A percentile compares a stretch with the other conserved stretches of the same genome.
phyloP scores from a whole-genome alignment of 2,888 invertebrate species.

The Ametastegia equiseti region DNA sequence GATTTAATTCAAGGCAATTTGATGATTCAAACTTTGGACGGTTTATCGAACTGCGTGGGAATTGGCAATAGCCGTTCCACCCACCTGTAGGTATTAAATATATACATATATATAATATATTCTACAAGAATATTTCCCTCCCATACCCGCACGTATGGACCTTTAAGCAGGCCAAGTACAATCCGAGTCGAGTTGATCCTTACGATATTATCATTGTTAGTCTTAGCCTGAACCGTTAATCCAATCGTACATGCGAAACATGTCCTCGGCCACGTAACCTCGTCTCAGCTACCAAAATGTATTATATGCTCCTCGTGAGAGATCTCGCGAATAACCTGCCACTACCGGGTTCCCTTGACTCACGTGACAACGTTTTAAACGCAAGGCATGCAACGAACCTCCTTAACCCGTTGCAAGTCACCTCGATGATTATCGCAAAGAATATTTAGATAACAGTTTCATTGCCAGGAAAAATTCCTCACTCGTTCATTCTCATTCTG shows the following conservation, averaged over 20 bases:
- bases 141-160: background rate
- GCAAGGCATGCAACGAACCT: constrained; percentile 21
- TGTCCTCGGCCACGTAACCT: constrained; percentile 43
- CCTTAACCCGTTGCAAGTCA: background rate
- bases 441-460: background rate
- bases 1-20: background rate
- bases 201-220: background rate
- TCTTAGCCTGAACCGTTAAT: constrained; percentile 19
- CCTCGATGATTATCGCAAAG: background rate
- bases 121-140: background rate
- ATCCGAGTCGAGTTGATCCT: background rate
- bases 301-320: background rate
- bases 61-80: constrained; percentile 25
- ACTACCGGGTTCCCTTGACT: constrained; percentile 22
- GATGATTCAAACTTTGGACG: background rate
- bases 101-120: background rate
- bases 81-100: constrained; percentile 10
- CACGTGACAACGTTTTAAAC: constrained; percentile 19
- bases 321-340: constrained; percentile 6
- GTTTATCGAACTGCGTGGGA: constrained; percentile 43
- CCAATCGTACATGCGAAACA: constrained; percentile 39
- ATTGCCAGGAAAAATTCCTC: background rate
- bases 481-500: background rate
- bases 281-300: constrained; percentile 7
- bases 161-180: constrained; percentile 1